Base-by-base conservation (phyloP, 2,113 vertebrate genomes). In the Urocynchramus pylzowi region DNA sequence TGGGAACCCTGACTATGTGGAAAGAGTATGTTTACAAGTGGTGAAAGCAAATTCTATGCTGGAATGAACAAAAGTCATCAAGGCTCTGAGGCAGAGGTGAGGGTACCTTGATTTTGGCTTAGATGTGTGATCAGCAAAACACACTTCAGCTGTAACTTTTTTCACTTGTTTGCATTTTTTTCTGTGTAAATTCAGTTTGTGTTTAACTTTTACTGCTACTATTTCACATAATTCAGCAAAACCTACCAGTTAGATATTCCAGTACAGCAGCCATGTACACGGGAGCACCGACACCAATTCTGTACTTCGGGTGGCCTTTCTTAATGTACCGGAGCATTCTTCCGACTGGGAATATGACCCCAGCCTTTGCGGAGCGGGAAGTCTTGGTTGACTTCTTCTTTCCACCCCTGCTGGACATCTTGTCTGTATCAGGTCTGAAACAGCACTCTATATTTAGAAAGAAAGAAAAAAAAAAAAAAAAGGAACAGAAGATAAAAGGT, bases 231-330 rank as follows among this genome's bases (percentile, higher is more conserved):
- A 41, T 56, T 77, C 47, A 89, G 41, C 64, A 79, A 87, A 86
- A 97, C 98, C 98, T 97, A 99, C 99, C 99, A 33, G 99, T 99
- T 12, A 99, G 98, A 94, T 99, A 99, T 93, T 99, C 99, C 54
- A 99, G 98, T 13, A 99, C 99, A 9, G 99, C 99, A 23, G 99
- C 99, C 98, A 99, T 98, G 97, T 99, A 99, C 35, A 99, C 99
- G 0, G 99, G 99, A 4, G 99, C 99, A 63, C 99, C 99, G 61
- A 99, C 99, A 21, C 99, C 99, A 28, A 99, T 99, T 89, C 99
- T 98, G 94, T 99, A 99, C 89, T 99, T 99, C 0, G 99, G 99
- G 69, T 99, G 98, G 50, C 99, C 99, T 93, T 98, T 99, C 94
- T 99, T 99, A 91, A 99, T 99, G 97, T 99, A 99, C 60, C 99